A percentile compares a stretch with the other conserved stretches of the same genome.
These are phyloP conservation scores for Lanius ludovicianus DNA, from an alignment of 2,113 vertebrate species.

Conservation along the genomic window DNA sequence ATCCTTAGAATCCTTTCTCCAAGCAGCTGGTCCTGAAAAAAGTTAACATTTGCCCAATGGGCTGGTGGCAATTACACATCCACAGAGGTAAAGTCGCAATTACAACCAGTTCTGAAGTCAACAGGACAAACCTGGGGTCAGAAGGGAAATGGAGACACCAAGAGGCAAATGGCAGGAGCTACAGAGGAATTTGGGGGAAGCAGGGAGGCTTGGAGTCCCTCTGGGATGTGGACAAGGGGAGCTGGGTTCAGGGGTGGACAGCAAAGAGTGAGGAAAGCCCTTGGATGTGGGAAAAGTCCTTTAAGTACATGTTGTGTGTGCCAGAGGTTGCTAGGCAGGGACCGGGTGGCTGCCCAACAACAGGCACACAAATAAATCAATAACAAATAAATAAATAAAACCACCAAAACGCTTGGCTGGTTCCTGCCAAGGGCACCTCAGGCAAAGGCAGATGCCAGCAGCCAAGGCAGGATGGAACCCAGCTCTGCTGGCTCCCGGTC, in stretches of 20 bases:
- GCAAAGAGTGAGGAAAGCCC: background rate
- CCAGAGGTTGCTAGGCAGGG: background rate
- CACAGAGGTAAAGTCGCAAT: background rate
- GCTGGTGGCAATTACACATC: background rate
- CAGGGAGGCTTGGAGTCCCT: background rate
- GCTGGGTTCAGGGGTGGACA: rapidly evolving
- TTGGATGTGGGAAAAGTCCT: background rate
- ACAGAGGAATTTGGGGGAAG: background rate
- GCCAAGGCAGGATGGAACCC: background rate
- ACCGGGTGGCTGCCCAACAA: background rate
- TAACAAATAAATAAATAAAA: background rate
- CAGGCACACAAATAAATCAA: background rate
- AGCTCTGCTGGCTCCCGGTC: rapidly evolving
- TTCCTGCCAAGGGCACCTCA: background rate
- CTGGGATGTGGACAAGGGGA: background rate
- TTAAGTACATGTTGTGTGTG: background rate
- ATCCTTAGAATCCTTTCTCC: background rate
- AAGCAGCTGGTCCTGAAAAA: background rate
- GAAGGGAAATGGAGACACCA: conserved; percentile 23
- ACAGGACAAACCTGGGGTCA: background rate
- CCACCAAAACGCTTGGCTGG: background rate
- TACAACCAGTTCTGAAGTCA: background rate
- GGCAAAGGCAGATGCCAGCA: background rate
- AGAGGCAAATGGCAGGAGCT: conserved; percentile 6
- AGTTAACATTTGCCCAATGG: background rate